Base-by-base conservation (phyloP, 2,113 vertebrate genomes). In the Burhinus oedicnemus region DNA sequence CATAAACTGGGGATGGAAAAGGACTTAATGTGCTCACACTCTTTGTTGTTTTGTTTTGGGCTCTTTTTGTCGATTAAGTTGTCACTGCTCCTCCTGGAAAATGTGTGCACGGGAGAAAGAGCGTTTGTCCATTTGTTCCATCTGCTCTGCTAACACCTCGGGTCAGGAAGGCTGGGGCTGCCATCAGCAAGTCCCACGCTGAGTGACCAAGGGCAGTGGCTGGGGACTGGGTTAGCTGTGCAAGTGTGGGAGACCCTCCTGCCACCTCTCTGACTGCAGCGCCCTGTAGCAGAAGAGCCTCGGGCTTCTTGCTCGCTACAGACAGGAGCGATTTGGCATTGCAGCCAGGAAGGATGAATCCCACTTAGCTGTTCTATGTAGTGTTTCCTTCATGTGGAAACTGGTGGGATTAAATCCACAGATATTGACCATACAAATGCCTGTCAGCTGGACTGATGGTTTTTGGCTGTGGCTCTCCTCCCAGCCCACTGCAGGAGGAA, bases 231-330 rank as follows among this genome's bases (percentile, higher is more conserved):
- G 15, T 64, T 23, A 77, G 54, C 80, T 38, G 16, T 51, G 49
- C 3, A 9, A 17, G 30, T 0, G 0, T 49, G 32, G 29, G 47
- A 47, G 23, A 69, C 29, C 40, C 21, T 79, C 12, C 75, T 69
- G 70, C 26, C 1, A 0, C 49, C 45, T 22, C 80, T 74, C 5
- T 36, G 42, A 32, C n/a, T 29, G 22, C 91, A 82, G 78, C 54
- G 61, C 29, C 42, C 29, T 17, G 23, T 12, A 60, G 71, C 79
- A 91, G 27, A 51, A 68, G 26, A 69, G 32, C 52, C 65, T 91
- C 38, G 18, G n/a, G 54, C 60, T 91, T 87, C 68, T 49, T 16
- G 22, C 69, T 34, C 3, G 2, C 60, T 44, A 12, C 34, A 58
- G 64, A 18, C 23, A 49, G 76, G 68, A 94, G 44, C 0, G 3